Conservation (phyloP, 2,888 invertebrate genomes). For the Dorcus hopei region DNA sequence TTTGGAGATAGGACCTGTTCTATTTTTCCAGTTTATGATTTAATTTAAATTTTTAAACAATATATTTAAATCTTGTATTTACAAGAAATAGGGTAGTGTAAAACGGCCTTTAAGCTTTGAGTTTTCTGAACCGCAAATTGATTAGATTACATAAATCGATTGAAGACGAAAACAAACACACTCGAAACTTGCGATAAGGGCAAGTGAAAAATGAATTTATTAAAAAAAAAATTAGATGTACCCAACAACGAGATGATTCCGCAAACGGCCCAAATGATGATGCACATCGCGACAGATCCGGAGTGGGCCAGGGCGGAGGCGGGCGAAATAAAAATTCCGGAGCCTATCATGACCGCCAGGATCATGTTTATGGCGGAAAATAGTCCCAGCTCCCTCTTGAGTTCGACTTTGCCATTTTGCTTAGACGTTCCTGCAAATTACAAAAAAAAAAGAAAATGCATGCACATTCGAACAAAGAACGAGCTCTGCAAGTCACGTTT, state of each 20-base stretch:
- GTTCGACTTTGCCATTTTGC: conserved; percentile 51
- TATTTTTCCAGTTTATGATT: no score
- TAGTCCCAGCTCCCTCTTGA: conserved; percentile 73
- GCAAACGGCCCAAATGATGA: conserved; percentile 75
- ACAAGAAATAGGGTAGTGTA: no score
- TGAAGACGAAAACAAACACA: not conserved
- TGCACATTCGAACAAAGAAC: no score
- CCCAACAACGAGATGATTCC: conserved; percentile 77
- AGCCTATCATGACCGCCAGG: conserved; percentile 86
- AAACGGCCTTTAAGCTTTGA: not conserved
- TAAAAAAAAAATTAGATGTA: conserved; percentile 46
- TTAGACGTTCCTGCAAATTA: not conserved
- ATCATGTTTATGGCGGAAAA: conserved; percentile 80
- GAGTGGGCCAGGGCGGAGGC: conserved; percentile 71
- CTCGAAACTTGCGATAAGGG: not conserved
- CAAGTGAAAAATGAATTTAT: not conserved
- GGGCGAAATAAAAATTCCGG: conserved; percentile 85
- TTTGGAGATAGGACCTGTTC: not conserved
- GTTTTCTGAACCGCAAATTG: not conserved
- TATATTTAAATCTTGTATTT: no score
- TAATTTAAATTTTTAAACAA: no score
- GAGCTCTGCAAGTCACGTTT: no score
- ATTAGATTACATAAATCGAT: not conserved
- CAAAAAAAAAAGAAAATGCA: no score
- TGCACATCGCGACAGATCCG: conserved; percentile 76